Evolutionary conservation across 1,140 invertebrate genomes (phyloP), one percentile per base, ranked within the genome.

Genomic region (Apis dorsata): DNA sequence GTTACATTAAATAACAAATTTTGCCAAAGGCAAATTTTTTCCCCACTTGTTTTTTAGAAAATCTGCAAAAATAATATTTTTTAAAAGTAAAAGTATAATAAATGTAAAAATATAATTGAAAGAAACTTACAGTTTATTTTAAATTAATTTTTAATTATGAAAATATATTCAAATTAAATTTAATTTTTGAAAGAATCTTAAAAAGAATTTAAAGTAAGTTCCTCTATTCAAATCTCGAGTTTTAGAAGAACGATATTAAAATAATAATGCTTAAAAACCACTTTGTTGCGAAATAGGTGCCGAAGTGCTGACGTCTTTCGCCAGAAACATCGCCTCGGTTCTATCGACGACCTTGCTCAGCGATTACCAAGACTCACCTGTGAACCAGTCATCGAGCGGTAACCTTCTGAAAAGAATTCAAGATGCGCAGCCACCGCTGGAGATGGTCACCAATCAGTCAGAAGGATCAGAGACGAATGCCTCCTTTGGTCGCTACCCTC

Each of bases 221-320:
- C 24, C 0, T 2, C 15, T 28, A 65, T 9, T 65, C 21, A 62
- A 51, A 62, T 17, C 3, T 19, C 24, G 5, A 17, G 15, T 59
- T 13, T 1, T 13, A 44, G n/a, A 21, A 9, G 24, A 70, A 53
- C 13, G 13, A 11, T n/a, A 70, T 17, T 13, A 12, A 68, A 68
- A 28, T 28, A 12, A 49, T 44, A 21, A 49, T 21, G 11, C 34
- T 21, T 60, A 69, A 78, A 65, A 78, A 65, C 28, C 2, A 0
- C 19, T 80, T 44, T 12, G 65, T 78, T 85, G 74, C 15, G 21
- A 77, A 24, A 15, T 59, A 91, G 91, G 71, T 68, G 65, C 90
- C 8, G 89, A 91, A 55, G 83, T 86, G n/a, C 63, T 92, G 65
- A 81, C 87, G n/a, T 86, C 88, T 21, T 86, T 92, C 24, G 86